Evolutionary conservation across 2,797 vertebrate genomes (phyloP).

Genomic region (Channa striata): DNA sequence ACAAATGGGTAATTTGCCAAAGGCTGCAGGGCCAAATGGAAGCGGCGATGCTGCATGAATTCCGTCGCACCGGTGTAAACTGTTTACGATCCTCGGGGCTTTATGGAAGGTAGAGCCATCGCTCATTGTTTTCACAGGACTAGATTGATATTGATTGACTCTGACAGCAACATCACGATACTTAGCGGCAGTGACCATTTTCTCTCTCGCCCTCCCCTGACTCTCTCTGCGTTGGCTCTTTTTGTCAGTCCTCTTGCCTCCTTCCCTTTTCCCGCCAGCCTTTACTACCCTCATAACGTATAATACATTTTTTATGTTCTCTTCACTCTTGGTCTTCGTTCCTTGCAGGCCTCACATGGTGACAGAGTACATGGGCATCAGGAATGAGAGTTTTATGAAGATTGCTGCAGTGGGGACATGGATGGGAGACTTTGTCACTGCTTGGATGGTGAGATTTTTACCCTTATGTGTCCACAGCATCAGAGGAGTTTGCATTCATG

Average conservation of each 20-base stretch:
- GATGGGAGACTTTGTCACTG: conserved; percentile 99
- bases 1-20: conserved; percentile 70
- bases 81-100: conserved; percentile 57
- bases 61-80: conserved; percentile 52
- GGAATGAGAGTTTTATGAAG: conserved; percentile 99
- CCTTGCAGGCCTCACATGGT: conserved; percentile 91
- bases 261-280: conserved; percentile 17
- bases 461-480: conserved; percentile 6
- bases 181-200: conserved; percentile 58
- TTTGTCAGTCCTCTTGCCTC: conserved; percentile 18
- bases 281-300: conserved; percentile 30
- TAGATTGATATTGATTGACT: conserved; percentile 76
- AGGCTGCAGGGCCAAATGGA: conserved; percentile 53
- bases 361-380: conserved; percentile 98
- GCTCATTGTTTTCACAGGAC: conserved; percentile 66
- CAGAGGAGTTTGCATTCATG: background rate
- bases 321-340: conserved; percentile 30
- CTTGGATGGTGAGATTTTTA: conserved; percentile 94
- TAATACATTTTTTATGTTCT: conserved; percentile 39
- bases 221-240: conserved; percentile 21
- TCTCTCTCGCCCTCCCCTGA: conserved; percentile 39
- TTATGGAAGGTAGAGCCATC: conserved; percentile 58
- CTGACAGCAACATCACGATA: conserved; percentile 74
- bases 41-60: conserved; percentile 41
- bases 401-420: conserved; percentile 97